Base-by-base conservation (phyloP, 2,113 vertebrate genomes). In the Polyodon spathula region DNA sequence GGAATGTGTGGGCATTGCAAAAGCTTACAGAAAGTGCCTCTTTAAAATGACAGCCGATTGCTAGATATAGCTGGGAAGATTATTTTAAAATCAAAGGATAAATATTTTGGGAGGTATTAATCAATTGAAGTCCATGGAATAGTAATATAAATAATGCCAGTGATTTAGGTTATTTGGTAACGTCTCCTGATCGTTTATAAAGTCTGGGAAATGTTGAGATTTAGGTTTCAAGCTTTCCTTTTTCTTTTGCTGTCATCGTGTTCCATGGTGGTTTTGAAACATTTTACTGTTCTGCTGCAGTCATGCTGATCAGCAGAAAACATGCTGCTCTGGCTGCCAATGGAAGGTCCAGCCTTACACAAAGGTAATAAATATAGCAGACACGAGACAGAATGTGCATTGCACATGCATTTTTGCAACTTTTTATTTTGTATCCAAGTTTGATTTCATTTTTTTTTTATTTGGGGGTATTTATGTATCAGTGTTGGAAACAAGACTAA, bases 251-350 rank as follows among this genome's bases (percentile, higher is more conserved):
- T 67, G 67, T 51, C 15, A 54, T 60, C 15, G 51, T 61, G 55
- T 37, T 64, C 55, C 60, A 54, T 14, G 5, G 73, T 68, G 62
- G 62, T 66, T 76, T 73, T 10, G 63, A 70, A 75, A 59, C 67
- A 37, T 55, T 55, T 54, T 37, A 37, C 53, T 55, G 15, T 55
- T 55, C 17, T 55, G 53, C 54, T 70, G 72, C 57, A 74, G 66
- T 67, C 62, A 65, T 72, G 71, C 74, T 73, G 69, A 75, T 75
- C 70, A 78, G 76, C 64, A 76, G 65, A 75, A 78, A 2, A 6
- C 9, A n/a, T 12, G 7, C 63, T 38, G 39, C 59, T 16, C 48
- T 53, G 44, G 61, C 65, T 63, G 71, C 53, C 63, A 66, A 59
- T 37, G 17, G 8, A 55, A 17, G 37, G 53, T 55, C 27, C 27